These are phyloP conservation scores for Harpalus rufipes DNA, from an alignment of 2,888 invertebrate species.

Conservation along the genomic window DNA sequence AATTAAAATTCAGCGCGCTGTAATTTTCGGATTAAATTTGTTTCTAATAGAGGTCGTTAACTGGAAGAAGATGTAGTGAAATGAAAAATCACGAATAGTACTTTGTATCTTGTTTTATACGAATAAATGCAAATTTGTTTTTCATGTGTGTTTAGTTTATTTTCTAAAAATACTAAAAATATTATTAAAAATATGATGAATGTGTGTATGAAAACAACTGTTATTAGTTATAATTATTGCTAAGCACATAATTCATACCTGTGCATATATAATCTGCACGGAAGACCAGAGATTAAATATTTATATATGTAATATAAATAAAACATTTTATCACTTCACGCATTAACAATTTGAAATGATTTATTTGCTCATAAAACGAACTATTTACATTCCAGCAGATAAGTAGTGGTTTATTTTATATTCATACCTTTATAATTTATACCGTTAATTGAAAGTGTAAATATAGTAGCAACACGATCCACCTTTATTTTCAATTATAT, in stretches of 20 bases:
- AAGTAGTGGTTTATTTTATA: neutral
- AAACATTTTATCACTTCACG: slow-evolving; percentile 6
- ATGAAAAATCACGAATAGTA: neutral
- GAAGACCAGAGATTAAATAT: slow-evolving; percentile 2
- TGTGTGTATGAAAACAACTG: too few species aligned
- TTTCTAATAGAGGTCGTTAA: slow-evolving; percentile 53
- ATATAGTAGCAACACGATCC: neutral
- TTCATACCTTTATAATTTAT: slow-evolving; percentile 7
- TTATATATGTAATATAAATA: slow-evolving; percentile 1
- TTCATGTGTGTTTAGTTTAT: too few species aligned
- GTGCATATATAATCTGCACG: neutral
- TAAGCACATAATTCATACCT: neutral
- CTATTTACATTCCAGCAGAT: neutral
- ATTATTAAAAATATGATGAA: too few species aligned
- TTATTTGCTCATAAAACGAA: neutral
- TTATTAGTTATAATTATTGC: neutral
- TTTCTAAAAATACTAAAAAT: too few species aligned
- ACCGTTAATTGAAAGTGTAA: slow-evolving; percentile 3
- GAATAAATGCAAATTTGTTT: too few species aligned
- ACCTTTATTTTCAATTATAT: neutral
- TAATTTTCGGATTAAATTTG: slow-evolving; percentile 65
- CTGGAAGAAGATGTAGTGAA: neutral
- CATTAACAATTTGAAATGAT: slow-evolving; percentile 3
- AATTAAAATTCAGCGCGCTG: slow-evolving; percentile 62
- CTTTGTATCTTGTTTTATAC: too few species aligned